A percentile compares a stretch with the other conserved stretches of the same genome.
These are phyloP conservation scores for Diarsia dahlii DNA, from an alignment of 2,888 invertebrate species.

Conservation along the genomic window DNA sequence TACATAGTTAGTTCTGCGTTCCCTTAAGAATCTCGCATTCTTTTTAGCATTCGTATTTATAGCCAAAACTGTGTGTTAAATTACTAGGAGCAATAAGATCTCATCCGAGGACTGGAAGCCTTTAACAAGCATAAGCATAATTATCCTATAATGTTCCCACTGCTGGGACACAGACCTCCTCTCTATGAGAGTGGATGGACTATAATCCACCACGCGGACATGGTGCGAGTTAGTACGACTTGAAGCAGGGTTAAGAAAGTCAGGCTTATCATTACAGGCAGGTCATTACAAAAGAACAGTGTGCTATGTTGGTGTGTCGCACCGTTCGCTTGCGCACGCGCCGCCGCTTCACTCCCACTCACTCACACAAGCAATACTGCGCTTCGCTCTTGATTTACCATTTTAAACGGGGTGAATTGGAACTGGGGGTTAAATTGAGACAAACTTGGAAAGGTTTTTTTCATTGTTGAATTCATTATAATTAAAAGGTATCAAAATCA, in stretches of 20 bases:
- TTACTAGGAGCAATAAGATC: background rate
- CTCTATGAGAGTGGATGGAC: too few relatives aligned
- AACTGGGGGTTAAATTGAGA: background rate
- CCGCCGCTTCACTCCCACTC: slow-evolving; percentile 81
- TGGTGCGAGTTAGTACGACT: too few relatives aligned
- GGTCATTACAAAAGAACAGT: background rate
- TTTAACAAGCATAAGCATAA: too few relatives aligned
- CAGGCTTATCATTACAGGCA: too few relatives aligned
- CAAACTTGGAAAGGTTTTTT: background rate
- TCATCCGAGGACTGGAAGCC: background rate
- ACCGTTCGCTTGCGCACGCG: slow-evolving; percentile 70
- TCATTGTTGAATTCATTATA: background rate
- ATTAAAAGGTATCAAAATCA: background rate
- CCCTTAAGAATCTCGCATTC: background rate
- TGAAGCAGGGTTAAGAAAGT: background rate
- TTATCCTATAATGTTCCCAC: too few relatives aligned
- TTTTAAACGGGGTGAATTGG: background rate
- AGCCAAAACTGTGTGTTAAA: background rate
- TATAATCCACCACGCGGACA: too few relatives aligned
- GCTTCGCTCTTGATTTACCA: slow-evolving; percentile 44
- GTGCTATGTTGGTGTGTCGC: slow-evolving; percentile 30
- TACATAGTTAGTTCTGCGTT: slow-evolving; percentile 13
- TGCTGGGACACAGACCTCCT: too few relatives aligned
- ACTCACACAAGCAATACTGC: slow-evolving; percentile 50
- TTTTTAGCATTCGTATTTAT: background rate